A percentile compares a stretch with the other conserved stretches of the same genome.
Evolutionary conservation across 2,113 vertebrate genomes (phyloP).

Genomic region (Dasypus novemcinctus): DNA sequence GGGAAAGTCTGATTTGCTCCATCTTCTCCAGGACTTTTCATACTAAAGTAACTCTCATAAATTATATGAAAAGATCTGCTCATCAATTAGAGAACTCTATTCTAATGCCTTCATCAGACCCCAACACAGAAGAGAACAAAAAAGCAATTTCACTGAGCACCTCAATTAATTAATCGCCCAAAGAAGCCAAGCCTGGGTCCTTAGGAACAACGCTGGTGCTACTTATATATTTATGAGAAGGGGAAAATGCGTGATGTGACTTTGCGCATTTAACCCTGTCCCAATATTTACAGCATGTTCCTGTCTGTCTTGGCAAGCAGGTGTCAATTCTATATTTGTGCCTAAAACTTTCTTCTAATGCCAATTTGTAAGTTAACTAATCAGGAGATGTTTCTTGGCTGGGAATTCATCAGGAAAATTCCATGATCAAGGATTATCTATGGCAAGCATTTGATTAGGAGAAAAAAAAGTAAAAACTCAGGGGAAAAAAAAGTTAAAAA

Average conservation of each 20-base stretch:
- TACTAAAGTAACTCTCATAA: not conserved
- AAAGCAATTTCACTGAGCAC: slow-evolving; percentile 27
- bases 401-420: slow-evolving; percentile 56
- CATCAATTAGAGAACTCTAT: not conserved
- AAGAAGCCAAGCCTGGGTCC: slow-evolving; percentile 27
- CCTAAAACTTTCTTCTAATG: slow-evolving; percentile 37
- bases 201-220: not conserved
- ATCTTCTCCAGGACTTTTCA: not conserved
- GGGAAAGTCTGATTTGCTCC: not conserved
- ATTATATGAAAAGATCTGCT: not conserved
- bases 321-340: slow-evolving; percentile 72
- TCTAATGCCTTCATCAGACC: not conserved
- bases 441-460: not conserved
- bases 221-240: slow-evolving; percentile 30
- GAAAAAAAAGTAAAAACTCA: not conserved
- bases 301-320: slow-evolving; percentile 58
- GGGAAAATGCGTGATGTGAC: not conserved
- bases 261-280: not conserved
- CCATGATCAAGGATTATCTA: not conserved
- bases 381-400: slow-evolving; percentile 51
- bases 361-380: slow-evolving; percentile 38
- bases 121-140: slow-evolving; percentile 62
- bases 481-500: not conserved
- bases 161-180: slow-evolving; percentile 64
- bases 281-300: slow-evolving; percentile 46